These are phyloP conservation scores for Cheilosia vernalis DNA, from an alignment of 2,888 invertebrate genomes.

Conservation along the genomic window DNA sequence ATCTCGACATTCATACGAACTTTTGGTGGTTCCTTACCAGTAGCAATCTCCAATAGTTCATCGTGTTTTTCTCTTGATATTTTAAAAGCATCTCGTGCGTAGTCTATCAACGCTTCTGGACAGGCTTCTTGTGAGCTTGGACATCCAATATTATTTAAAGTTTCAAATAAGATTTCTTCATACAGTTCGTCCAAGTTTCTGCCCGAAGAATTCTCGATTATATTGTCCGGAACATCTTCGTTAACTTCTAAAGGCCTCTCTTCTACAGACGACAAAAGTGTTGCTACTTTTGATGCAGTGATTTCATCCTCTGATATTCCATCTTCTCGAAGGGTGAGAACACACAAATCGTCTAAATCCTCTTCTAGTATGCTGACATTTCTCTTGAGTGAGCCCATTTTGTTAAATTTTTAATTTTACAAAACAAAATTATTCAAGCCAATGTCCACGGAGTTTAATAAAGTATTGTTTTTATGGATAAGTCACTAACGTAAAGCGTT, in stretches of 20 bases:
- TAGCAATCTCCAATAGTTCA: slow-evolving; percentile 88
- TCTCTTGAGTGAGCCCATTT: slow-evolving; percentile 50
- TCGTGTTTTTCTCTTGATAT: slow-evolving; percentile 90
- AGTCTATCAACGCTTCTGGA: slow-evolving; percentile 88
- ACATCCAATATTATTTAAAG: slow-evolving; percentile 92
- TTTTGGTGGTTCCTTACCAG: slow-evolving; percentile 92
- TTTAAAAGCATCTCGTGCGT: slow-evolving; percentile 91
- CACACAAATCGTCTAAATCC: slow-evolving; percentile 49
- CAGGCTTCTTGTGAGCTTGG: slow-evolving; percentile 89
- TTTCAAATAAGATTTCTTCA: slow-evolving; percentile 92
- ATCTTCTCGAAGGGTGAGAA: slow-evolving; percentile 36
- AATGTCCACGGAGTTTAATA: not conserved
- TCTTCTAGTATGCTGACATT: slow-evolving; percentile 64
- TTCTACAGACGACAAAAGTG: slow-evolving; percentile 44
- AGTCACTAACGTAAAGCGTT: not conserved
- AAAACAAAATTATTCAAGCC: not conserved
- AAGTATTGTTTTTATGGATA: not conserved
- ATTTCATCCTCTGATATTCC: slow-evolving; percentile 54
- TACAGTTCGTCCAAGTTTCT: slow-evolving; percentile 90
- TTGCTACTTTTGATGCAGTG: slow-evolving; percentile 52
- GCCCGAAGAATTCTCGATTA: slow-evolving; percentile 57
- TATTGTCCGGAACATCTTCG: slow-evolving; percentile 62
- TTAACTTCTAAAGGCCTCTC: slow-evolving; percentile 45
- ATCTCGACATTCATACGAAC: slow-evolving; percentile 93
- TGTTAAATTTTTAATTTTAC: not conserved